Evolutionary conservation across 2,888 invertebrate species (phyloP), one percentile per base, ranked within the genome.

Genomic region (Hemaris fuciformis): DNA sequence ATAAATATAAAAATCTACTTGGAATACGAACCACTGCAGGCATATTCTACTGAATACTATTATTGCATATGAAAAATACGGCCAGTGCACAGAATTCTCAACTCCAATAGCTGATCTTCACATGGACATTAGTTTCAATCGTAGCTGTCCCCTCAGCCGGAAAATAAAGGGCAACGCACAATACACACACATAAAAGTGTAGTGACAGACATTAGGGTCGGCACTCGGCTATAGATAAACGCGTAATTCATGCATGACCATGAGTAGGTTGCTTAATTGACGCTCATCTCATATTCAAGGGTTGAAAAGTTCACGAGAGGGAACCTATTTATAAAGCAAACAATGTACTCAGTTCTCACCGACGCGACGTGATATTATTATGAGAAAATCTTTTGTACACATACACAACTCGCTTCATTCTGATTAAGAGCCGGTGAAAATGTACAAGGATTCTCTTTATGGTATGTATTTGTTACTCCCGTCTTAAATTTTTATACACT

Each of bases 261-360:
- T 70, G 77, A 73, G 75, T 76, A 77, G 78, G 67, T 77, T 74
- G 72, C 74, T 83, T 86, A 87, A 87, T 87, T 87, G 85, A 84
- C 84, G 83, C 81, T 84, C 84, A 84, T 85, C 79, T 79, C 77
- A 73, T 81, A 86, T 85, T 86, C 85, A 84, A 83, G 83, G 85
- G 84, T 81, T 81, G 76, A 80, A 77, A 80, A 82, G 77, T 80
- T 79, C 78, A 77, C 79, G 80, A 80, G 77, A 82, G 79, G 74
- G 79, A 72, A 79, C 76, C 73, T 85, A 85, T 84, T 80, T 79
- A 79, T 80, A 77, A 79, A 79, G 74, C 74, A 74, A 76, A 70
- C 53, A 53, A 53, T 53, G 53, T 31, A 18, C 53, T 53, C 53
- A 69, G 27, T 53, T 31, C 53, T 53, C 27, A 53, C 72, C 53